Percentiles rank a stretch among this genome's conserved stretches.
phyloP scores from a whole-genome alignment of 2,113 vertebrate species.

The Nettapus auritus region DNA sequence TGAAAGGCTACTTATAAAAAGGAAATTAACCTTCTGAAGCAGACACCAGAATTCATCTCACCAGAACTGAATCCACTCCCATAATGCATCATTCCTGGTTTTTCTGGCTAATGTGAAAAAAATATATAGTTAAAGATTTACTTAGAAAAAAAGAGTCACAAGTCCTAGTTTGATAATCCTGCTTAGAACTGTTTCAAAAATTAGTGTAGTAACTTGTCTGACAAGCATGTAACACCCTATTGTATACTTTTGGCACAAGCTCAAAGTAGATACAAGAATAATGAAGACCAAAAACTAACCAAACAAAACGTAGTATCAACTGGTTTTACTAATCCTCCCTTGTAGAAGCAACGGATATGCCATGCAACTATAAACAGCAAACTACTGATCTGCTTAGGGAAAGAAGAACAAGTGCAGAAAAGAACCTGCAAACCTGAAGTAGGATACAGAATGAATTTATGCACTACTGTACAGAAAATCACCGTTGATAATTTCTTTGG shows the following conservation, averaged over 20 bases:
- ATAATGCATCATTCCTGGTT: background rate
- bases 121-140: background rate
- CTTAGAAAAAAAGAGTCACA: accelerated
- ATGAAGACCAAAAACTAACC: background rate
- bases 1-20: constrained; percentile 57
- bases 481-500: accelerated
- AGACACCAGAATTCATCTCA: constrained; percentile 11
- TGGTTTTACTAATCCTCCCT: background rate
- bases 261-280: background rate
- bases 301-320: background rate
- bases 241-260: background rate
- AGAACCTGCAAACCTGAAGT: background rate
- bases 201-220: background rate
- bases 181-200: constrained; percentile 21
- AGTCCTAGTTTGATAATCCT: background rate
- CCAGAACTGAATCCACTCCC: background rate
- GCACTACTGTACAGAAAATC: background rate
- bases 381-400: background rate
- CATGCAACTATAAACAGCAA: background rate
- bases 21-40: constrained; percentile 22
- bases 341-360: background rate
- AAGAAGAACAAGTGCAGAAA: background rate
- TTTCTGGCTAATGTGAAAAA: background rate
- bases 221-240: background rate
- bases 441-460: background rate